A percentile compares a stretch with the other conserved stretches of the same genome.
phyloP scores from a whole-genome alignment of 2,797 vertebrate genomes.

The Myotis pilosus region DNA sequence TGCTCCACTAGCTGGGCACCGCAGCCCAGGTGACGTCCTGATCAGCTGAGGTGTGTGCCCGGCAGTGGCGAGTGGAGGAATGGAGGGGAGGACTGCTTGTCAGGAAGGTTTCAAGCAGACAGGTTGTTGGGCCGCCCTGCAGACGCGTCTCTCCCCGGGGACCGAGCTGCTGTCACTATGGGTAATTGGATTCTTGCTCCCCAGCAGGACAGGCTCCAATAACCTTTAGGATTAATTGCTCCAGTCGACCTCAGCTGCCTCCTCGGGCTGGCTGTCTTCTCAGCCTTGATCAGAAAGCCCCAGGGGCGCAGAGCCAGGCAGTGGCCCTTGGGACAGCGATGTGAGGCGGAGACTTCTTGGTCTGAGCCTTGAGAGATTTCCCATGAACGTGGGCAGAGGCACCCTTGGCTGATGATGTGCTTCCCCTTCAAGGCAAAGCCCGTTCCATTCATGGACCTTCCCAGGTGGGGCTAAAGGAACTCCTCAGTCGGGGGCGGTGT shows the following conservation, averaged over 20 bases:
- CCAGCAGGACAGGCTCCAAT: constrained; percentile 53
- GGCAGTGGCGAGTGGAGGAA: neutral
- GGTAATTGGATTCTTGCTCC: constrained; percentile 74
- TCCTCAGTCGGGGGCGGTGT: neutral
- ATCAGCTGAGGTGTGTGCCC: neutral
- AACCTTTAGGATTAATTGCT: constrained; percentile 79
- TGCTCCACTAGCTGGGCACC: neutral
- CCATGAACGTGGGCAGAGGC: fast-evolving
- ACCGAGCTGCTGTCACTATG: constrained; percentile 63
- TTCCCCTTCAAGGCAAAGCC: neutral
- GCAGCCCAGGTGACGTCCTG: neutral
- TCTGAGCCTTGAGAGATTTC: neutral
- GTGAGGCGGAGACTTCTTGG: neutral
- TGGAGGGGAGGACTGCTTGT: neutral
- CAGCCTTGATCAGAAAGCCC: constrained; percentile 47
- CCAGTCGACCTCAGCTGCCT: constrained; percentile 37
- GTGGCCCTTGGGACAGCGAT: neutral
- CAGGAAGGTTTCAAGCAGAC: constrained; percentile 50
- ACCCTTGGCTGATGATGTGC: neutral
- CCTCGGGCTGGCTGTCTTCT: constrained; percentile 33
- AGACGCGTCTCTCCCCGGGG: constrained; percentile 39
- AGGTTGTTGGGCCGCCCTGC: constrained; percentile 27
- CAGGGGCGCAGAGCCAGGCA: neutral
- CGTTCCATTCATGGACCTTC: neutral
- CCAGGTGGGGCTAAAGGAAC: neutral